phyloP scores from a whole-genome alignment of 1,140 invertebrate species.

The Lordiphosa collinella region DNA sequence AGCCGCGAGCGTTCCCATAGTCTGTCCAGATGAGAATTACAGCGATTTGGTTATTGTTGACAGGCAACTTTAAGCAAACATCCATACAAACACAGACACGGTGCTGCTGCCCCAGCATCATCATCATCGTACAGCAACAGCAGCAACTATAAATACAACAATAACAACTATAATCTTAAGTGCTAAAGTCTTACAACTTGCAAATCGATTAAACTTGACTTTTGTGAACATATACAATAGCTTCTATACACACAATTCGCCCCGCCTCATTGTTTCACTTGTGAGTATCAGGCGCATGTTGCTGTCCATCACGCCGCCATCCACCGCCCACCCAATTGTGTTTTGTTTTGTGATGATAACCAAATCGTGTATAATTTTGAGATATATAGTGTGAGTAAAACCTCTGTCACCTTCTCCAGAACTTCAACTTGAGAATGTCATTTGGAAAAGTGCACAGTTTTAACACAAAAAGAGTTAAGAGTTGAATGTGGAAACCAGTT shows the following conservation, averaged over 20 bases:
- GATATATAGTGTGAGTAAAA: conserved; percentile 31
- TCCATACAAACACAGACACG: conserved; percentile 49
- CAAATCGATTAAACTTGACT: conserved; percentile 64
- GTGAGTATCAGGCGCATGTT: conserved; percentile 27
- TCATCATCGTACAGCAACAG: conserved; percentile 30
- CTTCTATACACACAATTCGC: conserved; percentile 44
- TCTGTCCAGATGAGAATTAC: conserved; percentile 79
- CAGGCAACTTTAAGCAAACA: conserved; percentile 55
- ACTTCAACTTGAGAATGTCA: conserved; percentile 50
- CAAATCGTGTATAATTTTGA: conserved; percentile 69
- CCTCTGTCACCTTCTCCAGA: conserved; percentile 7
- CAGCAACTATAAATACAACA: conserved; percentile 18
- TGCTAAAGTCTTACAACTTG: conserved; percentile 47
- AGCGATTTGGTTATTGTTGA: conserved; percentile 80
- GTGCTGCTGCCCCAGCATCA: conserved; percentile 16
- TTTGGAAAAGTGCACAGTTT: conserved; percentile 37
- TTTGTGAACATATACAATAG: conserved; percentile 46
- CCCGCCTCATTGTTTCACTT: conserved; percentile 17
- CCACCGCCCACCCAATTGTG: conserved; percentile 43
- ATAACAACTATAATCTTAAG: conserved; percentile 52
- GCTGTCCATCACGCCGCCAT: conserved; percentile 45
- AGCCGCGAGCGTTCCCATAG: conserved; percentile 79
- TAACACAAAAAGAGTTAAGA: conserved; percentile 43
- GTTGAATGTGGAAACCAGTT: conserved; percentile 51
- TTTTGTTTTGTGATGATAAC: conserved; percentile 74